Percentiles rank a stretch among this genome's conserved stretches.
Evolutionary conservation across 2,797 vertebrate species (phyloP).

Genomic region (Bradypus variegatus): DNA sequence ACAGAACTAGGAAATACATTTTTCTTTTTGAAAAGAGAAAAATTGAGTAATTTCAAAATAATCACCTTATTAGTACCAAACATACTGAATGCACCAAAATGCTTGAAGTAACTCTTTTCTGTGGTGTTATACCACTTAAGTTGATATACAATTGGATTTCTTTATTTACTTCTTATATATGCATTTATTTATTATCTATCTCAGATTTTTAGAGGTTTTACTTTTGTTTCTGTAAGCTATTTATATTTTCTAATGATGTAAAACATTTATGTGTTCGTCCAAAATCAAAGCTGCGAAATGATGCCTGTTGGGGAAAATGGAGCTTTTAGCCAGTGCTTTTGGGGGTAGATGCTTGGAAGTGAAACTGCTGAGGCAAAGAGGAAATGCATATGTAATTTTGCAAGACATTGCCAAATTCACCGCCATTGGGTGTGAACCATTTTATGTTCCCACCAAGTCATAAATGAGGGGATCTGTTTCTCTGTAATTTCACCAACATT

Average conservation of each 20-base stretch:
- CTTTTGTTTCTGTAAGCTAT: background rate
- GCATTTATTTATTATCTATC: background rate
- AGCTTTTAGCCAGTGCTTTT: conserved; percentile 9
- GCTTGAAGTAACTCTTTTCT: background rate
- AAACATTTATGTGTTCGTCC: conserved; percentile 7
- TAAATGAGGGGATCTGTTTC: background rate
- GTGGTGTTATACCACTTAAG: background rate
- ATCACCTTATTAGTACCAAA: background rate
- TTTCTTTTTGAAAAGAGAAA: background rate
- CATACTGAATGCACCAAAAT: background rate
- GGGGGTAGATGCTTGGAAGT: conserved; percentile 32
- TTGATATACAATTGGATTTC: background rate
- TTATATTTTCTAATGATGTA: background rate
- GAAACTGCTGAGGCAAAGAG: conserved; percentile 24
- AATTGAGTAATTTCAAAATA: background rate
- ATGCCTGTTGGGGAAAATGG: background rate
- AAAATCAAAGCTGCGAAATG: background rate
- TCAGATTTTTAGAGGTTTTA: background rate
- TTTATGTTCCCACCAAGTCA: conserved; percentile 7
- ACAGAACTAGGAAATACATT: background rate
- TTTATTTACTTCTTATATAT: background rate
- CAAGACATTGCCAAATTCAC: background rate
- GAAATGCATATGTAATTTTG: conserved; percentile 26
- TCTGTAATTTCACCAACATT: background rate
- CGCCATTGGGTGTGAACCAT: background rate